Evolutionary conservation across 1,140 invertebrate genomes (phyloP).

Genomic region (Psilanteris sp.): DNA sequence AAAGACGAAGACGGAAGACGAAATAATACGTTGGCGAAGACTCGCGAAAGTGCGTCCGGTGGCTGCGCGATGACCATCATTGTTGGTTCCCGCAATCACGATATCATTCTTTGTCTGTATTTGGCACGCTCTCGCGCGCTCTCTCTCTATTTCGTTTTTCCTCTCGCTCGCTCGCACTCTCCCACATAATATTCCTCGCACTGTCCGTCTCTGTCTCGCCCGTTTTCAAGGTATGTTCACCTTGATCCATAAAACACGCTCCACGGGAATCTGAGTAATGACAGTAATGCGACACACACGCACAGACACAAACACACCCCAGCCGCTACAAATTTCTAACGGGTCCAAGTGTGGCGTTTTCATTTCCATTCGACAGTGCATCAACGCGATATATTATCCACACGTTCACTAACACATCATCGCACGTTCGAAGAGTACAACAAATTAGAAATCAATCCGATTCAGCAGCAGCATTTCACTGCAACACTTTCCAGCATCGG

Average conservation of each 20-base stretch:
- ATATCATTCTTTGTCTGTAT: background rate
- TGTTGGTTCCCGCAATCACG: background rate
- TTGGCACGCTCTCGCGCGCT: slow-evolving; percentile 12
- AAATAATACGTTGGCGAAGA: background rate
- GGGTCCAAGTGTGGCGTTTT: slow-evolving; percentile 14
- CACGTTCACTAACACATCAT: no score
- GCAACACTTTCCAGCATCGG: no score
- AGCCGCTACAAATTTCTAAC: slow-evolving; percentile 23
- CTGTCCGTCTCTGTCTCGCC: slow-evolving; percentile 9
- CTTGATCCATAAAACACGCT: slow-evolving; percentile 33
- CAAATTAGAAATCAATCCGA: no score
- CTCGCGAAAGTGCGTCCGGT: slow-evolving; percentile 17
- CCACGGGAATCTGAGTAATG: slow-evolving; percentile 19
- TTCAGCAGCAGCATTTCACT: no score
- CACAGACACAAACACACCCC: background rate
- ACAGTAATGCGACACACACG: slow-evolving; percentile 20
- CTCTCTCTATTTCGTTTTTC: background rate
- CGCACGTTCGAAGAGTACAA: no score
- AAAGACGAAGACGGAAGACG: background rate
- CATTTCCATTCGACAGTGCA: no score
- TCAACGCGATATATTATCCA: no score
- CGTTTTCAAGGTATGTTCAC: slow-evolving; percentile 30
- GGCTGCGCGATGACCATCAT: background rate
- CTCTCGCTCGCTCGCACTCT: no score
- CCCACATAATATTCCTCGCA: no score